Base-by-base conservation (phyloP, 2,888 invertebrate species). In the Pammene fasciana region DNA sequence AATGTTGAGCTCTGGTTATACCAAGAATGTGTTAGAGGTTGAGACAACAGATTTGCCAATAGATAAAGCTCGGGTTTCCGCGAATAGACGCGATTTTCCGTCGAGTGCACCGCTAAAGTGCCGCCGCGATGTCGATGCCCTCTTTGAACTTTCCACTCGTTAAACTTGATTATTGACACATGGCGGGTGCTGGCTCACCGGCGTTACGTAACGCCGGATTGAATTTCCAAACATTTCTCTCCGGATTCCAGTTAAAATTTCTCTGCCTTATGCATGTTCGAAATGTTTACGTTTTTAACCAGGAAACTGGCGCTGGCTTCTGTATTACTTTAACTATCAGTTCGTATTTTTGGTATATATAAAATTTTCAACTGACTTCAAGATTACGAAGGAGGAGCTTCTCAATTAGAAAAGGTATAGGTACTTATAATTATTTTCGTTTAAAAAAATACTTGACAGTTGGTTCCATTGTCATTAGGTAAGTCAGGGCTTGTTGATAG, bases 101-200 rank as follows among this genome's bases (percentile, higher is more conserved):
- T 75, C 80, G 81, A 82, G 76, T 85, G 88, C 81, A 74, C 84
- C 80, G 78, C 86, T 62, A 86, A 89, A 89, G 88, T 74, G 76
- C 81, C 84, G 83, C 78, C 78, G 76, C 75, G 80, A 83, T 81
- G 88, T 84, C 87, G 83, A 84, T 84, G 86, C 83, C 86, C 89
- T 80, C 84, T 81, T 78, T 87, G 89, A 90, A 89, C 91, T 91
- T 90, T 90, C 89, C 90, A 88, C 88, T 86, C 78, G 84, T 84
- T 90, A 85, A 87, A 88, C 88, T 86, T 88, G 86, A 89, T 88
- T 86, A 88, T 87, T 86, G 86, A 86, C 86, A 86, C 83, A 85
- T 85, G 86, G 82, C 81, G 79, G 75, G 71, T 77, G 74, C 76
- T 75, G 72, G 75, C 74, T 74, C 70, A 75, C 74, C 71, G 71